Base-by-base conservation (phyloP, 2,797 vertebrate species). In the Chelon auratus region DNA sequence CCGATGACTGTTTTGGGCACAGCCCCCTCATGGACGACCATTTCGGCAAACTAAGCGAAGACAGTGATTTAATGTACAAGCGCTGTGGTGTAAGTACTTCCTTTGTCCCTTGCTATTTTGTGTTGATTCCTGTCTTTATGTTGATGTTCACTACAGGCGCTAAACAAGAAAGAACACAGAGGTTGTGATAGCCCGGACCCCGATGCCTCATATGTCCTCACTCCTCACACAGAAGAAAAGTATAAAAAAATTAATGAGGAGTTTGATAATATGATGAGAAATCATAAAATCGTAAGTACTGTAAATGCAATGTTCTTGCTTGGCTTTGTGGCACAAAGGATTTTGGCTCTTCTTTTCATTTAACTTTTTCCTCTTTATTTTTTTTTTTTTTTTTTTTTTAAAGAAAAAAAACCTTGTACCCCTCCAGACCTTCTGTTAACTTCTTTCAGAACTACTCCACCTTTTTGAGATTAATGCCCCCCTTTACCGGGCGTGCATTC, bases 161-260 rank as follows among this genome's bases (percentile, higher is more conserved):
- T 99, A 95, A 99, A 98, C 97, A 99, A 99, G 97, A 99, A 99
- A 95, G 98, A 99, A 94, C 97, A 99, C 96, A 96, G 98, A 98
- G 98, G 98, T 93, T 99, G 98, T 95, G 98, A 99, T 97, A 99
- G 98, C 96, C 98, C 98, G 93, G 98, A 99, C 93, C 98, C 98
- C 77, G 98, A 99, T 88, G 96, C 96, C 94, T 97, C 98, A 94
- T 99, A 97, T 97, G 97, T 99, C 95, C 97, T 99, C 95, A 99
- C 98, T 92, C 98, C 98, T 94, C 98, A 99, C 95, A 99, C 98
- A 92, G 97, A 99, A 96, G 98, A 99, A 96, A 99, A 99, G 94
- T 99, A 99, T 97, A 99, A 99, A 98, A 99, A 99, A 99, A 99
- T 99, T 96, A 99, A 99, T 96, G 98, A 99, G 96, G 98, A 99